Evolutionary conservation across 2,888 invertebrate species (phyloP).

Genomic region (Epsilonema sp.): DNA sequence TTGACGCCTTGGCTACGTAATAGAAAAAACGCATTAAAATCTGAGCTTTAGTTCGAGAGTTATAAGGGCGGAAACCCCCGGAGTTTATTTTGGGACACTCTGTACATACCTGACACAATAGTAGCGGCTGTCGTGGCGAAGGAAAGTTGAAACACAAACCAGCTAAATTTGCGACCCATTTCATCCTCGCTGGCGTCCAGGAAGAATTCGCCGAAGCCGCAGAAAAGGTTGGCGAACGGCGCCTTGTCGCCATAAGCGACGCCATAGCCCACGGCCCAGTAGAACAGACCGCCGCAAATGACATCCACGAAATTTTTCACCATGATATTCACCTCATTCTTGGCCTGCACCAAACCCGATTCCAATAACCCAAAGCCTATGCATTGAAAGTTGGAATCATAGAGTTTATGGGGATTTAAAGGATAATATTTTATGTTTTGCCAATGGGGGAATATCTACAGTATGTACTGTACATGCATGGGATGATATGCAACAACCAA

Average conservation of each 20-base stretch:
- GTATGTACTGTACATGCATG: no score
- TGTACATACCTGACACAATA: slow-evolving; percentile 19
- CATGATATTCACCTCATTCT: slow-evolving; percentile 89
- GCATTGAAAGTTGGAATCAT: no score
- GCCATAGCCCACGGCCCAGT: slow-evolving; percentile 80
- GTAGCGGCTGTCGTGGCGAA: slow-evolving; percentile 26
- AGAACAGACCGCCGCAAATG: slow-evolving; percentile 67
- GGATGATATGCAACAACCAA: no score
- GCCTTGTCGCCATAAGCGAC: slow-evolving; percentile 56
- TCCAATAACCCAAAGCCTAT: slow-evolving; percentile 85
- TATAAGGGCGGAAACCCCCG: no score
- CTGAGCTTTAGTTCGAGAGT: no score
- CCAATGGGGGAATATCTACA: no score
- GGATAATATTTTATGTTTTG: no score
- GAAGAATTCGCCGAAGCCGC: slow-evolving; percentile 23
- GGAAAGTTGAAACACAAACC: slow-evolving; percentile 23
- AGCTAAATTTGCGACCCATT: slow-evolving; percentile 16
- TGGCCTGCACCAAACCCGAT: slow-evolving; percentile 53
- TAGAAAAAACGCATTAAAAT: no score
- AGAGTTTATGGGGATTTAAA: no score
- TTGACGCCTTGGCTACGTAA: no score
- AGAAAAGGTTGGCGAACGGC: slow-evolving; percentile 15
- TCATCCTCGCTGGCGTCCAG: slow-evolving; percentile 12
- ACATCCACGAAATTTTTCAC: slow-evolving; percentile 84
- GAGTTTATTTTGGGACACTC: no score